Percentiles rank a stretch among this genome's conserved stretches.
These are phyloP conservation scores for Ochropleura plecta DNA, from an alignment of 2,888 invertebrate genomes.

Conservation along the genomic window DNA sequence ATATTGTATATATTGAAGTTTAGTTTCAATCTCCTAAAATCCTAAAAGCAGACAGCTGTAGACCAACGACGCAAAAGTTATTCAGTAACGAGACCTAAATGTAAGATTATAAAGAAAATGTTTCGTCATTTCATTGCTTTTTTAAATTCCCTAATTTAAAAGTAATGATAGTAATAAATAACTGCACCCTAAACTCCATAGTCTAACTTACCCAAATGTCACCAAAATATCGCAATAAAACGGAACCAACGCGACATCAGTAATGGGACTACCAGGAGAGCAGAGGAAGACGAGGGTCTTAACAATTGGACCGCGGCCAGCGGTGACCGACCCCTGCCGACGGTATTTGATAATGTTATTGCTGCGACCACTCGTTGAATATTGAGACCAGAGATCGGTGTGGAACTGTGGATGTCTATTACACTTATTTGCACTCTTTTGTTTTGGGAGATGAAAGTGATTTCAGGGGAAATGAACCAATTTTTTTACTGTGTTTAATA, in stretches of 20 bases:
- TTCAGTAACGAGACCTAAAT: background rate
- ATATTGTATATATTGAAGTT: constrained; percentile 16
- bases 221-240: constrained; percentile 37
- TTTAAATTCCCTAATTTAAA: background rate
- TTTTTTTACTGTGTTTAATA: too few relatives aligned
- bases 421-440: constrained; percentile 22
- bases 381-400: constrained; percentile 37
- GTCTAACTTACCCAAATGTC: background rate
- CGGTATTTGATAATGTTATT: constrained; percentile 57
- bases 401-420: constrained; percentile 12
- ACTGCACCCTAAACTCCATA: background rate
- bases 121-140: background rate
- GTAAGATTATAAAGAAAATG: background rate
- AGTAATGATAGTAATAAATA: constrained; percentile 6
- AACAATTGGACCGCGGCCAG: constrained; percentile 64
- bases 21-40: background rate
- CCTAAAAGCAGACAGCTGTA: background rate
- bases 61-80: background rate
- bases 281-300: constrained; percentile 62
- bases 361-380: constrained; percentile 39
- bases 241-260: constrained; percentile 24
- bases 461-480: too few relatives aligned
- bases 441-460: background rate
- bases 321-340: constrained; percentile 57
- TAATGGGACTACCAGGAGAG: constrained; percentile 50